These are phyloP conservation scores for Hydropsyche betteni DNA, from an alignment of 2,888 invertebrate genomes.

Conservation along the genomic window DNA sequence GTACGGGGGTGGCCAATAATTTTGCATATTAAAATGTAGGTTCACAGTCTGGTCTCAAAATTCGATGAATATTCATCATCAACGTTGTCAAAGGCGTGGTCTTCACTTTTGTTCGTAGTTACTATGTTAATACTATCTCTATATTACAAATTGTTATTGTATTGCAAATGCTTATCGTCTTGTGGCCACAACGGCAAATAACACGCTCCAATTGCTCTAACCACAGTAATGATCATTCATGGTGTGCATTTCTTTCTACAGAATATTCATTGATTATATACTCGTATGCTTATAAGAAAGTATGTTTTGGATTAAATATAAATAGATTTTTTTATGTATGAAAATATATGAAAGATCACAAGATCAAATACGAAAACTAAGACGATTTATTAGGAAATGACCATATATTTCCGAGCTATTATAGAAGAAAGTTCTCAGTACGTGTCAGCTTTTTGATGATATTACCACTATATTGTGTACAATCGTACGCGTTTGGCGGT, in stretches of 20 bases:
- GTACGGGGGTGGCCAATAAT: slow-evolving; percentile 5
- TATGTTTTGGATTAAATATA: too few relatives aligned
- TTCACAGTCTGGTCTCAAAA: not conserved
- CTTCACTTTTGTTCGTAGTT: slow-evolving; percentile 27
- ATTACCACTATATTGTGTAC: not conserved
- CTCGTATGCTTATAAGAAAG: too few relatives aligned
- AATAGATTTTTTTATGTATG: too few relatives aligned
- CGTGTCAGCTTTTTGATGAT: too few relatives aligned
- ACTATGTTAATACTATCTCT: slow-evolving; percentile 17
- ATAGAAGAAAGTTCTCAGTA: too few relatives aligned
- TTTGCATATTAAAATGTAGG: slow-evolving; percentile 23
- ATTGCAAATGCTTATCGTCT: slow-evolving; percentile 3
- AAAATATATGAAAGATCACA: too few relatives aligned
- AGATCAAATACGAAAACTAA: too few relatives aligned
- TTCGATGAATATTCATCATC: slow-evolving; percentile 15
- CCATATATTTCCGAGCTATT: too few relatives aligned
- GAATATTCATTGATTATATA: too few relatives aligned
- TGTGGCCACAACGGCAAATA: not conserved
- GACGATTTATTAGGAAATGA: too few relatives aligned
- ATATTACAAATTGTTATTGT: not conserved
- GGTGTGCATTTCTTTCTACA: too few relatives aligned
- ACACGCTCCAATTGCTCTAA: not conserved
- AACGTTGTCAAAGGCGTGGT: not conserved
- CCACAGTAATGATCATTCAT: too few relatives aligned
- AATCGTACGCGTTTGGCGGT: not conserved